Evolutionary conservation across 2,888 invertebrate species (phyloP).

Genomic region (Smittia sp.): DNA sequence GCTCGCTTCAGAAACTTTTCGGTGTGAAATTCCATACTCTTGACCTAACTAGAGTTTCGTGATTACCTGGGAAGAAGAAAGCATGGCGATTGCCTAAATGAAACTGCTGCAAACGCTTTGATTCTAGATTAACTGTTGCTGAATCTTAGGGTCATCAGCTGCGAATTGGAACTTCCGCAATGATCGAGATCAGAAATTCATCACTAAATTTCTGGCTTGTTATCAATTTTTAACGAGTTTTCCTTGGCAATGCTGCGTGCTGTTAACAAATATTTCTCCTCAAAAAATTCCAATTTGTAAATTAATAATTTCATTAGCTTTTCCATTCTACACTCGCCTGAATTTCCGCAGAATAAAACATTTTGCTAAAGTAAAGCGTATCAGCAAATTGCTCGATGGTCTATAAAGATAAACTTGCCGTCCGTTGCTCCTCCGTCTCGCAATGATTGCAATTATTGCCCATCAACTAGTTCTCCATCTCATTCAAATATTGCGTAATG

Average conservation of each 20-base stretch:
- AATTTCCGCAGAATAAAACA: no score
- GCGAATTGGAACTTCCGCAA: neutral
- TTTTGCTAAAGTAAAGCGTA: neutral
- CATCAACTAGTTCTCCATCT: neutral
- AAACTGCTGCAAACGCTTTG: no score
- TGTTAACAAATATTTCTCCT: no score
- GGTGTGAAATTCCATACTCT: slow-evolving; percentile 35
- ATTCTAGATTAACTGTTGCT: neutral
- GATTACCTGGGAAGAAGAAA: neutral
- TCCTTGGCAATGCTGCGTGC: no score
- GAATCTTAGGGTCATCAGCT: no score
- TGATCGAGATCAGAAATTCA: neutral
- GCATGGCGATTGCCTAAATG: no score
- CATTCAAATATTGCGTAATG: neutral
- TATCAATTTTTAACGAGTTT: no score
- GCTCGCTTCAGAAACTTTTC: neutral
- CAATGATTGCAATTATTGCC: neutral
- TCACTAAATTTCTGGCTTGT: neutral
- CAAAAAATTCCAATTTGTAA: no score
- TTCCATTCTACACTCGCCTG: no score
- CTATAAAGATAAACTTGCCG: neutral
- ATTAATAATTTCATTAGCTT: no score
- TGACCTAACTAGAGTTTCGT: neutral
- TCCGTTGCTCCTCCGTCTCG: neutral
- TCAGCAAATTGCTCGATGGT: neutral